phyloP scores from a whole-genome alignment of 2,113 vertebrate species.

The Climacteris rufus region DNA sequence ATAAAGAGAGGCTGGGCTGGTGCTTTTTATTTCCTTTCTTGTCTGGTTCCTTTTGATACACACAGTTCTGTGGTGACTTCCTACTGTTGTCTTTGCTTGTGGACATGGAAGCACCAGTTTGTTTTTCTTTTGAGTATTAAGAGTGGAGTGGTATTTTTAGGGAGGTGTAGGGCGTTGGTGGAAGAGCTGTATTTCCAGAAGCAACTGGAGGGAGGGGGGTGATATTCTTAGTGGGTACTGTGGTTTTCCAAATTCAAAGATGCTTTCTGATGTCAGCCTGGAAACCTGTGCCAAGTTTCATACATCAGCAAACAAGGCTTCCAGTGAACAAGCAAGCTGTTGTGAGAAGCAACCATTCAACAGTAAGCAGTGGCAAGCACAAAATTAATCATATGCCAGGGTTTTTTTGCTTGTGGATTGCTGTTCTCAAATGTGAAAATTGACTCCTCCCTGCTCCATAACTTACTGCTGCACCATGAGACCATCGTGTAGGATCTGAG shows the following conservation, averaged over 20 bases:
- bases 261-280: neutral
- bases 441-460: neutral
- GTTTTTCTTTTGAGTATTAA: neutral
- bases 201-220: neutral
- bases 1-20: neutral
- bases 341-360: conserved; percentile 40
- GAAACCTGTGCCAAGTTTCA: conserved; percentile 16
- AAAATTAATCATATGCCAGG: neutral
- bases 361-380: neutral
- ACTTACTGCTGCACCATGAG: neutral
- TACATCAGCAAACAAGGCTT: conserved; percentile 13
- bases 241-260: conserved; percentile 11
- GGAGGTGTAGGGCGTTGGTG: neutral
- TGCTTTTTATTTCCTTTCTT: conserved; percentile 14
- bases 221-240: neutral
- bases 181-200: conserved; percentile 17
- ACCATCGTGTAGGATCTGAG: neutral
- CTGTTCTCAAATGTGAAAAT: neutral
- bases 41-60: neutral
- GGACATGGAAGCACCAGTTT: neutral
- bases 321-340: conserved; percentile 27
- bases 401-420: neutral
- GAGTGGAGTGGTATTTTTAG: neutral
- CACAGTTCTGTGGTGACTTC: neutral
- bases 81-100: conserved; percentile 1